Base-by-base conservation (phyloP, 2,797 vertebrate genomes). In the Acestrorhynchus altus region DNA sequence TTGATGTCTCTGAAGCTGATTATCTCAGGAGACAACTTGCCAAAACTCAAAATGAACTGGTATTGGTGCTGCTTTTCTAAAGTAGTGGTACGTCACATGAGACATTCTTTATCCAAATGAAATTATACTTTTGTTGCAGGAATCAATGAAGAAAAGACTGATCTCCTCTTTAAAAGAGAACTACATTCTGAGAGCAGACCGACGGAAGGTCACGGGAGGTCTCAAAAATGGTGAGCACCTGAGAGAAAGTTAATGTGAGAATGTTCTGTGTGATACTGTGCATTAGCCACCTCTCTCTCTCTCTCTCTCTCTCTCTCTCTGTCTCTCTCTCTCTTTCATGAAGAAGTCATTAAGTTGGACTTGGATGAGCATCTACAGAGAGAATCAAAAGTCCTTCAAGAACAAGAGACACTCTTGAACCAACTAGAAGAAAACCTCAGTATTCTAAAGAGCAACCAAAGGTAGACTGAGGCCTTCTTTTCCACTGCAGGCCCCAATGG, bases 161-260 rank as follows among this genome's bases (percentile, higher is more conserved):
- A 69, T 72, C 46, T 31, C 49, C 9, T 39, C 74, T 5, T 31
- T 85, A 70, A 80, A 83, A 52, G 85, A 86, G 42, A 88, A 88
- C 64, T 85, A 80, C 39, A 67, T 69, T 44, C 54, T 87, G 51
- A 78, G 64, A 69, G 69, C 65, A 54, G 49, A 67, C 13, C 70
- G 64, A 31, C 46, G 10, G 8, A 70, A 63, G 13, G 40, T 26
- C 9, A 42, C 44, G 4, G 26, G 39, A 31, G 4, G 35, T 63
- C 15, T 77, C 24, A 60, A 56, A 52, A 44, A 13, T 63, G 66
- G 67, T 77, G 59, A 71, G 75, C 2, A 10, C 49, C 65, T 67
- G 4, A 3, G 24, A 4, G 31, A 24, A 59, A n/a, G 13, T 22
- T 15, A 47, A 10, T 8, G 42, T 18, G 39, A 20, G 22, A 8